Evolutionary conservation across 92 coral and sea anemone genomes (phyloP).

Genomic region (Paragorgia papillata): DNA sequence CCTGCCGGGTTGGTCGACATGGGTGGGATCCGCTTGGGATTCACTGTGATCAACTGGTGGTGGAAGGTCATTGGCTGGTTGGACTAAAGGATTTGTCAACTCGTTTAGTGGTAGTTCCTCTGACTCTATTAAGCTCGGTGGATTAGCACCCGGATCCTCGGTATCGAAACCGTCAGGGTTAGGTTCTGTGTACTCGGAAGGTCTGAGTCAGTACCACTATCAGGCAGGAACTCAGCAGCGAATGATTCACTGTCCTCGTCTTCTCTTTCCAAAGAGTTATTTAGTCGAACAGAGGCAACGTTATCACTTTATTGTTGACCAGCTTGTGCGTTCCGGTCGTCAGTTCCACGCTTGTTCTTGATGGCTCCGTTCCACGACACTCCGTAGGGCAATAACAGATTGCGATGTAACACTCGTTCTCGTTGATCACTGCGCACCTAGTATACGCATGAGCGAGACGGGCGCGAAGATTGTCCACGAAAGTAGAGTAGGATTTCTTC

Average conservation of each 20-base stretch:
- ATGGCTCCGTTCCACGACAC: not conserved
- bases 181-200: not conserved
- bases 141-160: not conserved
- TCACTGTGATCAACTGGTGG: not conserved
- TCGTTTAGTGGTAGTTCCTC: not conserved
- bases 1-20: conserved; percentile 2
- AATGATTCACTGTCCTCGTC: not conserved
- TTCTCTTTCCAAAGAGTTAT: not conserved
- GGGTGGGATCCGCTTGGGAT: conserved; percentile 1
- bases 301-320: no score
- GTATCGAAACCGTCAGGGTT: not conserved
- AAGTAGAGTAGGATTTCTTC: conserved; percentile 15
- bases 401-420: not conserved
- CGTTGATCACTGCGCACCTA: not conserved
- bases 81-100: not conserved
- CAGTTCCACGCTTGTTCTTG: not conserved
- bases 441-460: conserved; percentile 27
- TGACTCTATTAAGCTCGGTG: not conserved
- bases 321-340: not conserved
- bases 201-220: not conserved
- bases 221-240: not conserved
- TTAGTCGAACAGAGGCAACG: not conserved
- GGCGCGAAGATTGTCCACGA: conserved; percentile 32
- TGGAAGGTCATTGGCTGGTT: conserved; percentile 21
- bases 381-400: not conserved